phyloP scores from a whole-genome alignment of 2,888 invertebrate genomes.

The Trissolcus brochymenae region DNA sequence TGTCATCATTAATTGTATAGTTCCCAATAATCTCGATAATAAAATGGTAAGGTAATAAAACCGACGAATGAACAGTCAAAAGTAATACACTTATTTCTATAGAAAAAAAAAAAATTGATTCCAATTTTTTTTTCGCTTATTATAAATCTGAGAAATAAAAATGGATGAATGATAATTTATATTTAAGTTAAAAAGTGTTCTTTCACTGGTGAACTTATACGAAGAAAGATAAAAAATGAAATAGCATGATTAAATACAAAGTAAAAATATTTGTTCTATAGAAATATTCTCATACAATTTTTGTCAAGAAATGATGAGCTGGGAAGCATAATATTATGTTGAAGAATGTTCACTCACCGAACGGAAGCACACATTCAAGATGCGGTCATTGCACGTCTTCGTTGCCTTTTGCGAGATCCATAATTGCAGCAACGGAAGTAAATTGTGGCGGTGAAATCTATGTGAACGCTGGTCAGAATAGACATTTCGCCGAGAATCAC shows the following conservation, averaged over 20 bases:
- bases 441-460: slow-evolving; percentile 37
- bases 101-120: too few relatives aligned
- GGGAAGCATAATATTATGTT: too few relatives aligned
- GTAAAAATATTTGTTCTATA: too few relatives aligned
- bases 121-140: too few relatives aligned
- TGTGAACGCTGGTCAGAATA: slow-evolving; percentile 28
- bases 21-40: background rate
- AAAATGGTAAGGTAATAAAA: too few relatives aligned
- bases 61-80: too few relatives aligned
- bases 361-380: slow-evolving; percentile 10
- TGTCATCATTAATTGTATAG: background rate
- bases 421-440: slow-evolving; percentile 34
- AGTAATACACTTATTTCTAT: too few relatives aligned
- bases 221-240: background rate
- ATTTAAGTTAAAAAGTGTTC: background rate
- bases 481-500: slow-evolving; percentile 36
- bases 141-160: too few relatives aligned
- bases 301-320: too few relatives aligned
- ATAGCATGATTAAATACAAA: background rate
- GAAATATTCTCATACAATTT: too few relatives aligned
- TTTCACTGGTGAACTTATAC: background rate
- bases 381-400: slow-evolving; percentile 28
- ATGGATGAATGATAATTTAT: too few relatives aligned
- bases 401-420: slow-evolving; percentile 20
- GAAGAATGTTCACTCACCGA: slow-evolving; percentile 7